Evolutionary conservation across 2,113 vertebrate genomes (phyloP), one percentile per base, ranked within the genome.

Genomic region (Podarcis raffonei): DNA sequence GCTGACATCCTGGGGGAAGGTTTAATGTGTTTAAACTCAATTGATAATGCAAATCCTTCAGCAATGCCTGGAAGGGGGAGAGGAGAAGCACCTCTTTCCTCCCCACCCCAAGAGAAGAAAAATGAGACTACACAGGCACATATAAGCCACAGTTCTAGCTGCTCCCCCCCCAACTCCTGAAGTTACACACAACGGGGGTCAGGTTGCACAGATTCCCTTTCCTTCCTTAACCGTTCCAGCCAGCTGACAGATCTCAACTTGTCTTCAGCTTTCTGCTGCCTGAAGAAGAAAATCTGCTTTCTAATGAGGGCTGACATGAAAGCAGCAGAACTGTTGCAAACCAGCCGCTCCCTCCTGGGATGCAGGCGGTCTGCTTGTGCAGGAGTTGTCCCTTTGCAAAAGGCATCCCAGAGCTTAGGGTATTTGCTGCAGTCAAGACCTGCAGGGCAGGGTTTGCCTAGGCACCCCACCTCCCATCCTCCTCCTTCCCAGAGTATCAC

Each of bases 11-110:
- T 18, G 6, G 0, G 13, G 12, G 78, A 15, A 18, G 89, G 13
- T 25, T 30, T 1, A 22, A n/a, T 0, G 42, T 15, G 8, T 42
- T 0, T 13, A 79, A 32, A 13, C 4, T 2, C 5, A 25, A 0
- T 3, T 35, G 42, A 22, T 0, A 1, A 72, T 1, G 83, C 32
- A 9, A 81, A 69, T 25, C 18, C 53, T 5, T 12, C 5, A 1
- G 0, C 16, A 42, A 3, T 74, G 57, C 11, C 0, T 0, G 18
- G 81, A 13, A 30, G 11, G 18, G 42, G 57, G 35, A 27, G n/a
- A 18, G 27, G 42, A 35, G 59, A 62, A 62, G 59, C 18, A 62
- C 3, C 42, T 35, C n/a, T 23, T 27, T 7, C 9, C 15, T 12
- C 48, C 27, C n/a, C 59, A n/a, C 22, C 20, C 13, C 4, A 2